These are phyloP conservation scores for Eudemis profundana DNA, from an alignment of 2,888 invertebrate species.

Conservation along the genomic window DNA sequence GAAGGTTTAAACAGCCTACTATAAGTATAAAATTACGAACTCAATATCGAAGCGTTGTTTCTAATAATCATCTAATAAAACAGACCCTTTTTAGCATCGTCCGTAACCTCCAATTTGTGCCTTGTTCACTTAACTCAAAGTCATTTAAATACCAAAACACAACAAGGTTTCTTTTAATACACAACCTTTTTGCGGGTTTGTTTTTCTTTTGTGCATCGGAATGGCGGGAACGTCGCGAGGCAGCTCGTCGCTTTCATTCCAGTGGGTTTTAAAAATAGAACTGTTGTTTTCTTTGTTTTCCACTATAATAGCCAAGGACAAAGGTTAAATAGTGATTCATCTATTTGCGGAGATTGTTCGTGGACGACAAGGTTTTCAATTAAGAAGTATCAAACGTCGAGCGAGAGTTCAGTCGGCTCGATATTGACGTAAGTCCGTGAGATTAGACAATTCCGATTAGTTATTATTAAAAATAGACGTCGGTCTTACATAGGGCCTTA, in stretches of 20 bases:
- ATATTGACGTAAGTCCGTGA: too few relatives aligned
- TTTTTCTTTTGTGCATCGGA: slow-evolving; percentile 23
- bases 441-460: too few relatives aligned
- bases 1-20: too few relatives aligned
- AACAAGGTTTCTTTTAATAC: slow-evolving; percentile 9
- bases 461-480: too few relatives aligned
- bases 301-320: background rate
- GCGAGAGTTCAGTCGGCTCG: too few relatives aligned
- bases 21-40: too few relatives aligned
- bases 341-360: too few relatives aligned
- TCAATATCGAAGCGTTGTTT: slow-evolving; percentile 1
- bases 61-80: too few relatives aligned
- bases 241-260: background rate
- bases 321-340: background rate
- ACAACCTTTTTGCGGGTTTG: slow-evolving; percentile 17
- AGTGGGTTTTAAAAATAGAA: slow-evolving; percentile 13
- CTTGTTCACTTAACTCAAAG: background rate
- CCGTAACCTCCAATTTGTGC: background rate
- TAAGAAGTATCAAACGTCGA: too few relatives aligned
- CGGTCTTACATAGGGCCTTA: too few relatives aligned
- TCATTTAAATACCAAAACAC: background rate
- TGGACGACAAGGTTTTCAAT: background rate
- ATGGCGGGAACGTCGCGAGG: slow-evolving; percentile 3
- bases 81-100: background rate
- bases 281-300: slow-evolving; percentile 1